Conservation (phyloP, 1,140 invertebrate genomes). For the Carposina sasakii region DNA sequence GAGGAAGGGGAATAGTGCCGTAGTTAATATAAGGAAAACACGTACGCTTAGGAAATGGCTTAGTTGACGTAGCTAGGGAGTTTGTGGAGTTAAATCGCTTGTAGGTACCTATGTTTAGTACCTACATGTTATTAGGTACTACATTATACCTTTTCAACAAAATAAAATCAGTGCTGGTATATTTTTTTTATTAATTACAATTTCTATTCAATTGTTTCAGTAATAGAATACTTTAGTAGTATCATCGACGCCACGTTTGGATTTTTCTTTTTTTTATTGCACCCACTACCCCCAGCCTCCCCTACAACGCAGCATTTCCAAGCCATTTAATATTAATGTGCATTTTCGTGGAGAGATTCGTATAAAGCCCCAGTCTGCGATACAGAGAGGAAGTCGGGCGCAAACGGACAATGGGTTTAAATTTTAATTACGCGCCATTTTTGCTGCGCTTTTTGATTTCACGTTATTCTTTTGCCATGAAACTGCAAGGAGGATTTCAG, state of each 20-base stretch:
- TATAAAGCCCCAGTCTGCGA: constrained; percentile 64
- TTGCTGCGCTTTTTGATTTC: no score
- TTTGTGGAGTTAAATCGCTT: constrained; percentile 56
- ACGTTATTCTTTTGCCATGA: no score
- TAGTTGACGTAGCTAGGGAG: constrained; percentile 58
- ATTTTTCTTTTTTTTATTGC: constrained; percentile 69
- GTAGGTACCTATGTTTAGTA: no score
- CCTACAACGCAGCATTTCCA: constrained; percentile 65
- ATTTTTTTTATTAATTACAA: no score
- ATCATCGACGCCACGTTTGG: constrained; percentile 55
- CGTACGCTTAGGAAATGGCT: constrained; percentile 61
- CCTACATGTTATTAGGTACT: no score
- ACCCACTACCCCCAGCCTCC: constrained; percentile 35
- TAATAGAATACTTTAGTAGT: constrained; percentile 42
- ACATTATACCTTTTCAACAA: no score
- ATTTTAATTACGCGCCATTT: constrained; percentile 62
- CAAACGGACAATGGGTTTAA: constrained; percentile 51
- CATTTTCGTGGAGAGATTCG: constrained; percentile 70
- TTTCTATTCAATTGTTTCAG: no score
- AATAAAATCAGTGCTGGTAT: no score
- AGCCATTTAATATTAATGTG: constrained; percentile 73
- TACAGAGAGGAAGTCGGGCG: constrained; percentile 48
- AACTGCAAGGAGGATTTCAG: no score
- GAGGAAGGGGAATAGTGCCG: constrained; percentile 50
- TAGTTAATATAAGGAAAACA: constrained; percentile 68